These are phyloP conservation scores for Falco biarmicus DNA, from an alignment of 2,797 vertebrate genomes.

Conservation along the genomic window DNA sequence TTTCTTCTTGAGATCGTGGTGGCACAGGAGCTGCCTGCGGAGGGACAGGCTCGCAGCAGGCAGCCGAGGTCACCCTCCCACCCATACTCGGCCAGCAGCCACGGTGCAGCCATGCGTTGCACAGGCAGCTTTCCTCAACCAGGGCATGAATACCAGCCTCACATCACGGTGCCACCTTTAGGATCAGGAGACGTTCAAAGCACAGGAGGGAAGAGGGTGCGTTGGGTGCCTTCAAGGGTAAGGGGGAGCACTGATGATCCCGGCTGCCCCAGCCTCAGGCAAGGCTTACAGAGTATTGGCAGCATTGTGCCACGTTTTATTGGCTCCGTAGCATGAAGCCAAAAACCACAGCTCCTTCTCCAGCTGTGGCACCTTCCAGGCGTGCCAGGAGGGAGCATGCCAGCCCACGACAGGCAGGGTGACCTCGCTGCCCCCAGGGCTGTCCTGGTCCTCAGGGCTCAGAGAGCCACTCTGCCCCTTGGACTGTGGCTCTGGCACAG, in stretches of 20 bases:
- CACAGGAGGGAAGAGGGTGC: rapidly evolving
- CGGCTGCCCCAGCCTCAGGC: background rate
- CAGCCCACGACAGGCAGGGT: rapidly evolving
- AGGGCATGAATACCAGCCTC: background rate
- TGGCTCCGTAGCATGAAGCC: rapidly evolving
- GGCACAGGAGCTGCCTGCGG: background rate
- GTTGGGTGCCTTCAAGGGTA: background rate
- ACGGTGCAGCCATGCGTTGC: background rate
- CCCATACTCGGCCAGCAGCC: rapidly evolving
- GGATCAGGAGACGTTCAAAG: background rate
- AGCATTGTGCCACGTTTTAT: rapidly evolving
- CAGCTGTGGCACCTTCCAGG: background rate
- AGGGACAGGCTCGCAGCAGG: background rate
- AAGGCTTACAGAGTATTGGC: background rate
- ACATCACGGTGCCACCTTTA: rapidly evolving
- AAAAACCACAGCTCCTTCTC: background rate
- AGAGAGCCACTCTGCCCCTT: background rate
- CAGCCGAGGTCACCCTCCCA: rapidly evolving
- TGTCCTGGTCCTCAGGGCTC: rapidly evolving
- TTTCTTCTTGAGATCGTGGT: background rate
- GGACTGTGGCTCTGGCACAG: rapidly evolving
- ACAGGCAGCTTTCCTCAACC: background rate
- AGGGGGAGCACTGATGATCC: background rate
- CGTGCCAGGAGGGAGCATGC: background rate
- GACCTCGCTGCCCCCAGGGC: background rate